phyloP scores from a whole-genome alignment of 2,113 vertebrate species.

The Saguinus midas region DNA sequence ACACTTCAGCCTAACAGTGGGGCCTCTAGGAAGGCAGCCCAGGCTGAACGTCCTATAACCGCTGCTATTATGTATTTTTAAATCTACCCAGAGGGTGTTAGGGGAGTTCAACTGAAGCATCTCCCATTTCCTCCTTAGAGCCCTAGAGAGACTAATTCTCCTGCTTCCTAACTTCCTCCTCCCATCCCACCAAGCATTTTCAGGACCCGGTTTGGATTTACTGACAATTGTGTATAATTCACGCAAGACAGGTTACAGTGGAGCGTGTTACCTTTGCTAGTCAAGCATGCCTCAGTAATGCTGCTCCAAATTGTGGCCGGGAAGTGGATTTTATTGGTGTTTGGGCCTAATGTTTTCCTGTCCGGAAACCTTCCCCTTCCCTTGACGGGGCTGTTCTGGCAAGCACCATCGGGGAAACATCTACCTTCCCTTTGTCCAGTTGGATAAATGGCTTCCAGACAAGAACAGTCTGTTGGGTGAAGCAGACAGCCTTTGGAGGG shows the following conservation, averaged over 20 bases:
- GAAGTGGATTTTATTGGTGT: slow-evolving; percentile 77
- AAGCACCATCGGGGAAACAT: neutral
- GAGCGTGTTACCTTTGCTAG: slow-evolving; percentile 74
- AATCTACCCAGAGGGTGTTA: slow-evolving; percentile 16
- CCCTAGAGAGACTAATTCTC: slow-evolving; percentile 60
- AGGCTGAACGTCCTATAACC: neutral
- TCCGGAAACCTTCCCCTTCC: slow-evolving; percentile 63
- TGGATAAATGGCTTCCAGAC: slow-evolving; percentile 51
- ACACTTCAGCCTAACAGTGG: neutral
- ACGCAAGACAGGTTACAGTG: slow-evolving; percentile 70
- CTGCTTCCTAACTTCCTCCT: slow-evolving; percentile 28
- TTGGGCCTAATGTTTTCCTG: slow-evolving; percentile 57
- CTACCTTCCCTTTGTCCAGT: slow-evolving; percentile 40
- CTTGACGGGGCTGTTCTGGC: slow-evolving; percentile 26
- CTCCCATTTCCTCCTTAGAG: slow-evolving; percentile 50
- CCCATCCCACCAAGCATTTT: neutral
- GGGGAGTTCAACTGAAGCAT: slow-evolving; percentile 60
- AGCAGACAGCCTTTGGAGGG: neutral
- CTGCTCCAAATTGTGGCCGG: slow-evolving; percentile 54
- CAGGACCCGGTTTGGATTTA: slow-evolving; percentile 49
- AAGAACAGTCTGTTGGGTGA: slow-evolving; percentile 31
- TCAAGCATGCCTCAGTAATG: slow-evolving; percentile 68
- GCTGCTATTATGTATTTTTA: slow-evolving; percentile 33
- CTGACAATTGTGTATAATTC: slow-evolving; percentile 67
- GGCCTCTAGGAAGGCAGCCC: neutral